These are phyloP conservation scores for Liopterus haemorrhoidalis DNA, from an alignment of 2,888 invertebrate genomes.

Conservation along the genomic window DNA sequence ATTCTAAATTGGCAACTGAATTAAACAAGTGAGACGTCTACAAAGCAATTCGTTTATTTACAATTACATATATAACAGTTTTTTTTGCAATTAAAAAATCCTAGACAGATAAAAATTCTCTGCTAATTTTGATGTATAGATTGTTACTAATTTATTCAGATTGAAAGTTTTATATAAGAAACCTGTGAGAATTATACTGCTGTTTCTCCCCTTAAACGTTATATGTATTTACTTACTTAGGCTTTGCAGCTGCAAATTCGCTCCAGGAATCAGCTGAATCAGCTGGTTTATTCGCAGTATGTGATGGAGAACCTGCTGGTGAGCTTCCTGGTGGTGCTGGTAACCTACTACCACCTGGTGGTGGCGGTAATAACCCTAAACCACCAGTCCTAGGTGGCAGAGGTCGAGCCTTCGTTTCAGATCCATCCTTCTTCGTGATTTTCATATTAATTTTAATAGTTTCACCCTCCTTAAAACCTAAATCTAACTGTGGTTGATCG, in stretches of 20 bases:
- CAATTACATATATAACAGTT: no score
- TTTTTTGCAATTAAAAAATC: no score
- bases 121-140: no score
- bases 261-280: conserved; percentile 62
- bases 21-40: no score
- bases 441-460: conserved; percentile 99
- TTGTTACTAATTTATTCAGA: conserved; percentile 11
- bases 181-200: no score
- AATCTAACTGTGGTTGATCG: conserved; percentile 77
- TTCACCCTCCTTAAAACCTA: conserved; percentile 98
- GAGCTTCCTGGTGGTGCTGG: conserved; percentile 75
- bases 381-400: conserved; percentile 56
- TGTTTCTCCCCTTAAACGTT: no score
- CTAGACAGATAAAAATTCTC: no score
- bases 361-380: conserved; percentile 68
- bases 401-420: conserved; percentile 61
- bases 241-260: conserved; percentile 65
- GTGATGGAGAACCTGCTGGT: conserved; percentile 65
- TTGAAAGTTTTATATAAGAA: no score
- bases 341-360: conserved; percentile 69
- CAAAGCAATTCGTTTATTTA: no score
- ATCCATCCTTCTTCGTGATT: conserved; percentile 90
- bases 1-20: no score
- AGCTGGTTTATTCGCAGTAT: conserved; percentile 45
- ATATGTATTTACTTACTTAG: conserved; percentile 31